phyloP scores from a whole-genome alignment of 2,797 vertebrate genomes.

The Salarias fasciatus region DNA sequence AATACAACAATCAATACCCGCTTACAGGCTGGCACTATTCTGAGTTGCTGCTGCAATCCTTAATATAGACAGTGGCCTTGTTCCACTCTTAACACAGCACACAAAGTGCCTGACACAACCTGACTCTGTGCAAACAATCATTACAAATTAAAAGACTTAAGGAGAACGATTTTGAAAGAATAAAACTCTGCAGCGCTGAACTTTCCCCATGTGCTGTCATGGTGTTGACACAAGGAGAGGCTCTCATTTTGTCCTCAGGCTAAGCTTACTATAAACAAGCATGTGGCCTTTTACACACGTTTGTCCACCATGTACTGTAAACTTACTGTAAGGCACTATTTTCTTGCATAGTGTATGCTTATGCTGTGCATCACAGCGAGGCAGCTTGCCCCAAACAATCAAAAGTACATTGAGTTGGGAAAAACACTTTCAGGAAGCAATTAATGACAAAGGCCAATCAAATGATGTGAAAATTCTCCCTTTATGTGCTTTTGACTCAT shows the following conservation, averaged over 20 bases:
- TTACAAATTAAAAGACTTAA: slow-evolving; percentile 2
- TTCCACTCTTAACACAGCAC: slow-evolving; percentile 29
- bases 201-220: slow-evolving; percentile 14
- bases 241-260: slow-evolving; percentile 41
- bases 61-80: slow-evolving; percentile 44
- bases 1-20: slow-evolving; percentile 58
- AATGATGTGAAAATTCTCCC: no score
- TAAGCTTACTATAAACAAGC: slow-evolving; percentile 65
- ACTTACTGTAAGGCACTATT: slow-evolving; percentile 14
- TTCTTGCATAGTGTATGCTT: neutral
- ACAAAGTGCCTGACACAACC: slow-evolving; percentile 59
- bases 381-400: neutral
- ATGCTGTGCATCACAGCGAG: neutral
- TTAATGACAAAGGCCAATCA: no score
- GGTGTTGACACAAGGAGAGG: slow-evolving; percentile 47
- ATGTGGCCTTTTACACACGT: slow-evolving; percentile 23
- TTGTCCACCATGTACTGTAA: slow-evolving; percentile 38
- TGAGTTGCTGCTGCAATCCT: slow-evolving; percentile 30
- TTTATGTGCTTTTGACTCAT: no score
- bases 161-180: slow-evolving; percentile 18
- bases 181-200: neutral
- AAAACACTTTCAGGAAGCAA: no score
- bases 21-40: slow-evolving; percentile 53
- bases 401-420: no score
- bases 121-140: slow-evolving; percentile 39